These are phyloP conservation scores for Bombus waltoni DNA, from an alignment of 1,140 invertebrate genomes.

Conservation along the genomic window DNA sequence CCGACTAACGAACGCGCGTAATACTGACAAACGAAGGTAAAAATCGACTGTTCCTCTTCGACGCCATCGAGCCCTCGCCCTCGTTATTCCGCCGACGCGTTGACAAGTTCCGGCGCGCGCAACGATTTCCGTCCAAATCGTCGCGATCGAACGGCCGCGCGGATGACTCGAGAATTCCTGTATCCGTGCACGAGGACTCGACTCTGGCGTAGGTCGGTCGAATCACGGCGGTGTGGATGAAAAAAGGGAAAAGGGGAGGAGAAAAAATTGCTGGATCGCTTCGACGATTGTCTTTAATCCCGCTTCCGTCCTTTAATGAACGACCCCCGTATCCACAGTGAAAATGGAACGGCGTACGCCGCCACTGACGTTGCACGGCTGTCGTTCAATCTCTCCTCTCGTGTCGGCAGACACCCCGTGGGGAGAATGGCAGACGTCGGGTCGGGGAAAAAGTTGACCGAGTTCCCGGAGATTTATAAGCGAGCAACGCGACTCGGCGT, in stretches of 20 bases:
- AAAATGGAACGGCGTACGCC: conserved; percentile 15
- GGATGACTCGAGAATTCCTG: neutral
- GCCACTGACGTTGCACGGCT: neutral
- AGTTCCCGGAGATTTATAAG: conserved; percentile 15
- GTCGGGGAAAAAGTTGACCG: conserved; percentile 11
- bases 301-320: conserved; percentile 19
- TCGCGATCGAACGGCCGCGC: neutral
- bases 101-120: conserved; percentile 24
- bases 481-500: conserved; percentile 7
- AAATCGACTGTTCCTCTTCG: neutral
- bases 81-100: conserved; percentile 36
- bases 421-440: neutral
- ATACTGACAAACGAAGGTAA: conserved; percentile 38
- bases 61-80: neutral
- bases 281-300: conserved; percentile 32
- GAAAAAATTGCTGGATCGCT: conserved; percentile 4
- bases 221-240: too few species aligned
- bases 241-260: neutral
- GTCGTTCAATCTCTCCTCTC: neutral
- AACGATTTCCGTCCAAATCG: conserved; percentile 10
- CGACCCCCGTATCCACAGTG: neutral
- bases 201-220: too few species aligned
- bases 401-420: neutral
- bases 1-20: conserved; percentile 42
- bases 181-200: neutral